Base-by-base conservation (phyloP, 2,888 invertebrate genomes). In the Pharmacophagus antenor region DNA sequence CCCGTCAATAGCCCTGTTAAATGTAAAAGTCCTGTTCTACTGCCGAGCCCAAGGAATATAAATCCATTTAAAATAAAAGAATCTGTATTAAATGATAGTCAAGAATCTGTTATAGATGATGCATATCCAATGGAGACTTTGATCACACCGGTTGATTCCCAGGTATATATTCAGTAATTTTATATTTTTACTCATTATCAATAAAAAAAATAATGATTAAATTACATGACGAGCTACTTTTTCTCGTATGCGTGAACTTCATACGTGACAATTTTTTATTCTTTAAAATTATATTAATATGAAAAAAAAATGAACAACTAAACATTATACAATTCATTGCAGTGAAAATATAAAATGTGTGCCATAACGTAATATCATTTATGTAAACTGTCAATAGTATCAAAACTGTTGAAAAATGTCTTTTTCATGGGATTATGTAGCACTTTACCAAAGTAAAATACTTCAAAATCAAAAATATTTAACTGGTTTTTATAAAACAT, bases 41-140 rank as follows among this genome's bases (percentile, higher is more conserved):
- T 76, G 55, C 67, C 70, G 1, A 83, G 80, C 69, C 78, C 79
- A 0, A 70, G 61, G 55, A 61, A 57, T 20, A 77, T 68, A 61
- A 84, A 74, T 70, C 70, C 70, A 0, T 79, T 81, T 58, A 78
- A 66, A 27, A 63, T 69, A 37, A 70, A 70, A 58, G 69, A 72
- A 15, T 58, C 68, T 5, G 64, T 71, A 52, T 48, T 59, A 22
- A 37, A 67, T 25, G 41, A 76, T 3, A 69, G 72, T 58, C 77
- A 88, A 64, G 84, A 85, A 44, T 80, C 79, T 64, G 76, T 85
- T 48, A 84, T 88, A 69, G 89, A 89, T 51, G 85, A 84, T 64
- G 88, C 85, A 15, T 86, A 82, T 75, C 82, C 84, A 0, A 65
- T 81, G 65, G 85, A 86, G 61, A 73, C 65, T 49, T 74, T 84